phyloP scores from a whole-genome alignment of 2,113 vertebrate species.

The Budorcas taxicolor region DNA sequence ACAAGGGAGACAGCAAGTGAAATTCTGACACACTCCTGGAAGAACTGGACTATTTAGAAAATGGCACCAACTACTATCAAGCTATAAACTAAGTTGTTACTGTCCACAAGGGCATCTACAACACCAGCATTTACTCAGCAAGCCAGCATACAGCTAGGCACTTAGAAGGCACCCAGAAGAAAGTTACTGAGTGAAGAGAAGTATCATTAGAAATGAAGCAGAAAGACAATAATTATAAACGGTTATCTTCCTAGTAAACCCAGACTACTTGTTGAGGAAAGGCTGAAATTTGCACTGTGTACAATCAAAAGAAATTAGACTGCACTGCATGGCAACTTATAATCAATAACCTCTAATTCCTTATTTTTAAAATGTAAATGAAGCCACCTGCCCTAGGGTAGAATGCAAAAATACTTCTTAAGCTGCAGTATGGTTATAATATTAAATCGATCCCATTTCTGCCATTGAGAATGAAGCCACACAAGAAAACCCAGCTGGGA shows the following conservation, averaged over 20 bases:
- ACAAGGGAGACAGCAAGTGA: neutral
- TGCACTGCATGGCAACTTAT: neutral
- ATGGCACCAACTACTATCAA: neutral
- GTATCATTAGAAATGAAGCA: neutral
- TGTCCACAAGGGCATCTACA: neutral
- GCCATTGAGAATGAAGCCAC: slow-evolving; percentile 29
- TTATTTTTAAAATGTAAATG: slow-evolving; percentile 51
- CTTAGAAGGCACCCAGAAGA: neutral
- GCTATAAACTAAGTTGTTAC: neutral
- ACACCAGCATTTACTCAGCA: neutral
- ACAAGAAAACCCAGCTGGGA: slow-evolving; percentile 45
- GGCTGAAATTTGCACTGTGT: neutral
- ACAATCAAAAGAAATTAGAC: neutral
- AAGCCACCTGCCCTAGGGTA: slow-evolving; percentile 22
- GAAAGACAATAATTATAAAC: neutral
- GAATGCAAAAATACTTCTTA: slow-evolving; percentile 25
- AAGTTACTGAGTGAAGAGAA: neutral
- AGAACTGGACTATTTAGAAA: neutral
- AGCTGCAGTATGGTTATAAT: slow-evolving; percentile 37
- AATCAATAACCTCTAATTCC: slow-evolving; percentile 31
- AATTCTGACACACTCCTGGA: neutral
- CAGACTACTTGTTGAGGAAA: neutral
- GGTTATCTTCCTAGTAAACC: neutral
- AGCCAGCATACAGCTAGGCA: neutral
- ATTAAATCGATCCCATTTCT: slow-evolving; percentile 26